Evolutionary conservation across 2,888 invertebrate genomes (phyloP).

Genomic region (Adelphocoris suturalis): DNA sequence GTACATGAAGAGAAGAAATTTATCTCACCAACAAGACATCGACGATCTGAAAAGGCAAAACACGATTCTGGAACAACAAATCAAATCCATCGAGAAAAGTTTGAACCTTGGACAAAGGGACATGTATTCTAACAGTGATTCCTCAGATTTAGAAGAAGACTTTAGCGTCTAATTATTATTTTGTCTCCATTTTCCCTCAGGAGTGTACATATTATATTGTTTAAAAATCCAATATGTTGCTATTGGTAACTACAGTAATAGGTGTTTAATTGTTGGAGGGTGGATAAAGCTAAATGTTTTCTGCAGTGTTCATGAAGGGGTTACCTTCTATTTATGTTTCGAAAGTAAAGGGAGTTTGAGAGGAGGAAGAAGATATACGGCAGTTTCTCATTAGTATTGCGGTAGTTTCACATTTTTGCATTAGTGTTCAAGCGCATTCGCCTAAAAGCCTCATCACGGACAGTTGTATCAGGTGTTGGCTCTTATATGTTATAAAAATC

Average conservation of each 20-base stretch:
- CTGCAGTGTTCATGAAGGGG: too few relatives aligned
- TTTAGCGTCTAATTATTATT: conserved; percentile 53
- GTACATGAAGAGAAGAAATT: conserved; percentile 63
- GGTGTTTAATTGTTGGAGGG: not conserved
- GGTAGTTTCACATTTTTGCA: too few relatives aligned
- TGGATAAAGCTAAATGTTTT: not conserved
- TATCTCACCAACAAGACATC: conserved; percentile 66
- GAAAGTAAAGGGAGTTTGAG: too few relatives aligned
- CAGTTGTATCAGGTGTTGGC: too few relatives aligned
- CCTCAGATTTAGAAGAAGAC: conserved; percentile 67
- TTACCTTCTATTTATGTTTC: too few relatives aligned
- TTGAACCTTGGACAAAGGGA: conserved; percentile 51
- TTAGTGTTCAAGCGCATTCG: too few relatives aligned
- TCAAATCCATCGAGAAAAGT: conserved; percentile 65
- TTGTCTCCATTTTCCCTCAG: not conserved
- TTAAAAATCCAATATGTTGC: not conserved
- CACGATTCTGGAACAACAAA: conserved; percentile 62
- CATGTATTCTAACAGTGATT: conserved; percentile 61
- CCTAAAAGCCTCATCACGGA: too few relatives aligned
- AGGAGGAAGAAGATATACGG: too few relatives aligned
- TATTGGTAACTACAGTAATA: not conserved
- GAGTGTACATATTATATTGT: conserved; percentile 46
- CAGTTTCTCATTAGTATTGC: too few relatives aligned
- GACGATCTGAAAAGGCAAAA: conserved; percentile 69
- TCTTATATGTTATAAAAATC: too few relatives aligned